phyloP scores from a whole-genome alignment of 2,888 invertebrate species.

The Dichetophora obliterata region DNA sequence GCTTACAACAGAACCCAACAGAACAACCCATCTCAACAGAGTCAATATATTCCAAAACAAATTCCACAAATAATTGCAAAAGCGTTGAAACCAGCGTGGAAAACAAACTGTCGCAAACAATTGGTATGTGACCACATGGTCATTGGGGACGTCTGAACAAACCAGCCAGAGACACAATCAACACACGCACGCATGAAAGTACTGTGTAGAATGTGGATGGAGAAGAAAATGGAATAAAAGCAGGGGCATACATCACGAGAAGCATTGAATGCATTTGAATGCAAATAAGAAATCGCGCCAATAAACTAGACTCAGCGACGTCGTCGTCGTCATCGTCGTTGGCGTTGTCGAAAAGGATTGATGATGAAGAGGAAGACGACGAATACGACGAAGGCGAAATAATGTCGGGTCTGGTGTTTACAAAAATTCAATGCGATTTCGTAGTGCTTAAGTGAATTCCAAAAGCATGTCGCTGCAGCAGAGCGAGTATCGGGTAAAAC shows the following conservation, averaged over 20 bases:
- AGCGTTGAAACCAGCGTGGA: constrained; percentile 20
- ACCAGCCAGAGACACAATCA: constrained; percentile 16
- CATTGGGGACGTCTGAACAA: constrained; percentile 18
- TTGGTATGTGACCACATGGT: constrained; percentile 35
- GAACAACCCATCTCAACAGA: constrained; percentile 47
- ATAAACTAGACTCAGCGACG: constrained; percentile 66
- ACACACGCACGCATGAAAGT: not conserved
- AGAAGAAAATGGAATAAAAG: constrained; percentile 12
- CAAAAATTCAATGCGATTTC: constrained; percentile 29
- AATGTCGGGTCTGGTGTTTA: not conserved
- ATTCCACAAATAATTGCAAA: constrained; percentile 64
- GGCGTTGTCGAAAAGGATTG: constrained; percentile 10
- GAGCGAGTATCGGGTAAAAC: not conserved
- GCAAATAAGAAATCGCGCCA: constrained; percentile 67
- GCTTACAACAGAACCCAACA: not conserved
- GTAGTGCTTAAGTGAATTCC: constrained; percentile 38
- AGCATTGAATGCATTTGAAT: constrained; percentile 55
- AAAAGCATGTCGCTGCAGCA: constrained; percentile 23
- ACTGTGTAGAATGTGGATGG: constrained; percentile 15
- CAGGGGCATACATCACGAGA: constrained; percentile 57
- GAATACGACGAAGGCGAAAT: not conserved
- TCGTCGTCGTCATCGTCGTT: constrained; percentile 47
- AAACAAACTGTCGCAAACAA: constrained; percentile 34
- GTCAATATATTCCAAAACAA: constrained; percentile 64
- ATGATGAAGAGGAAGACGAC: not conserved